Percentiles rank a stretch among this genome's conserved stretches.
Evolutionary conservation across 2,113 vertebrate genomes (phyloP).

Genomic region (Notarius quadriscutis): DNA sequence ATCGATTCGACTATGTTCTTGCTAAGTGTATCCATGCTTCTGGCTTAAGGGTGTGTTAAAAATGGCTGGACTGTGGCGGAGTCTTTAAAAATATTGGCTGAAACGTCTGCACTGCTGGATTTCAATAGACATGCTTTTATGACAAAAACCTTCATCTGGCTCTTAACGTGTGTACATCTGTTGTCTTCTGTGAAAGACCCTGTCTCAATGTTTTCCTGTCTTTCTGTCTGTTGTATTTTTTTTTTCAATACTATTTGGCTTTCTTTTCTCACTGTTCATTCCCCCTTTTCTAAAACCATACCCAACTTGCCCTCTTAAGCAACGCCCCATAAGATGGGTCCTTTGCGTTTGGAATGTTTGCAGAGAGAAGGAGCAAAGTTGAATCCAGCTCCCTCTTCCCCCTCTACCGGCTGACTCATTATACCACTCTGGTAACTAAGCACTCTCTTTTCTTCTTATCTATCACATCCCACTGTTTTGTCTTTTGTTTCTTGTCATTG

Average conservation of each 20-base stretch:
- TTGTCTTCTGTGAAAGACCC: background rate
- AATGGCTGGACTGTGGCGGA: background rate
- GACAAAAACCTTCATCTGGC: background rate
- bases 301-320: slow-evolving; percentile 53
- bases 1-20: background rate
- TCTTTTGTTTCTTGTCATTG: slow-evolving; percentile 18
- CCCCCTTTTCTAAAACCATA: background rate
- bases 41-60: background rate
- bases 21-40: background rate
- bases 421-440: slow-evolving; percentile 40
- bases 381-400: slow-evolving; percentile 71
- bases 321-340: slow-evolving; percentile 70
- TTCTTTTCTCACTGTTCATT: background rate
- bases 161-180: background rate
- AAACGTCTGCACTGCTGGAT: background rate
- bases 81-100: background rate
- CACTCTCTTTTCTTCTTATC: slow-evolving; percentile 10
- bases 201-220: slow-evolving; percentile 17
- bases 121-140: background rate
- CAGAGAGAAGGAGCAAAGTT: slow-evolving; percentile 75
- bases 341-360: slow-evolving; percentile 74
- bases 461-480: background rate
- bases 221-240: slow-evolving; percentile 16
- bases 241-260: background rate
- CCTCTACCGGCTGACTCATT: slow-evolving; percentile 48